Evolutionary conservation across 2,113 vertebrate genomes (phyloP).

Genomic region (Petroica traversi): DNA sequence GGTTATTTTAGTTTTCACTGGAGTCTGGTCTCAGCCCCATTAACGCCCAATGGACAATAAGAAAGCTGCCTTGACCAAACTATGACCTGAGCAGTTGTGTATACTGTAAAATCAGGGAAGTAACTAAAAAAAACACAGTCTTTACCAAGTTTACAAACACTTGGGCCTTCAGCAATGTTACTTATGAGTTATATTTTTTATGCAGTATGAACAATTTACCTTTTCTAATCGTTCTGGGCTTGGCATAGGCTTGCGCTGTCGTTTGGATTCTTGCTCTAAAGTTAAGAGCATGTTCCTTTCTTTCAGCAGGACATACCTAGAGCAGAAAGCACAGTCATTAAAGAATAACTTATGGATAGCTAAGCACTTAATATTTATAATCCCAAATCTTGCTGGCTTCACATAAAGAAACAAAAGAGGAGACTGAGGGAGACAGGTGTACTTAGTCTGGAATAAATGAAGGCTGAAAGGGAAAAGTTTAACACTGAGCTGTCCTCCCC

Average conservation of each 20-base stretch:
- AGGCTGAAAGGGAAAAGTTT: background rate
- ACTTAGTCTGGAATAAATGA: background rate
- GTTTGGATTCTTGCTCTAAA: constrained; percentile 88
- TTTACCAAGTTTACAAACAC: background rate
- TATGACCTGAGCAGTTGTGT: background rate
- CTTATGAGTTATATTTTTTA: background rate
- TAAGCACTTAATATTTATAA: background rate
- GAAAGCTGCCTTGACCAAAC: background rate
- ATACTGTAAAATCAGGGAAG: background rate
- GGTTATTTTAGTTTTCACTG: background rate
- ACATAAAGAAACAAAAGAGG: background rate
- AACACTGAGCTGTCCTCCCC: background rate
- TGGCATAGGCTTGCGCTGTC: constrained; percentile 86
- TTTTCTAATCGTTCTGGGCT: constrained; percentile 91
- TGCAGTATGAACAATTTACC: constrained; percentile 67
- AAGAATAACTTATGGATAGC: background rate
- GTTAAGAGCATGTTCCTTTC: constrained; percentile 96
- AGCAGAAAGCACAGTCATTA: constrained; percentile 10
- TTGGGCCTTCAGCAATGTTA: background rate
- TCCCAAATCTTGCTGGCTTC: background rate
- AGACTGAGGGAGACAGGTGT: background rate
- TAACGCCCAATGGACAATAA: background rate
- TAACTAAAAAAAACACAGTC: background rate
- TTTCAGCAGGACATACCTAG: constrained; percentile 94
- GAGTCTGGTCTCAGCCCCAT: background rate